These are phyloP conservation scores for Alexandromys oeconomus DNA, from an alignment of 2,797 vertebrate species.

Conservation along the genomic window DNA sequence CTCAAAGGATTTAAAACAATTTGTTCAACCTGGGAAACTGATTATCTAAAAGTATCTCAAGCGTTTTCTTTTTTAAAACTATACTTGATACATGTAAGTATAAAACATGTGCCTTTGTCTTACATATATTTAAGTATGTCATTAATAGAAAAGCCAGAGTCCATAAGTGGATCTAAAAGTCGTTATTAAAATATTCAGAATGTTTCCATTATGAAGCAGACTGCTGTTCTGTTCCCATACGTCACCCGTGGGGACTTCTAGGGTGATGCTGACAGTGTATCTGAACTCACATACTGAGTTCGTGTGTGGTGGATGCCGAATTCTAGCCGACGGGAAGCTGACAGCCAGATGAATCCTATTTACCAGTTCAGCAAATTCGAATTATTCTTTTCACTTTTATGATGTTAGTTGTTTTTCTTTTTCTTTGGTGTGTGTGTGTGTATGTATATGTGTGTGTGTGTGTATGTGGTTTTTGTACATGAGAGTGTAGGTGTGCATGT, in stretches of 20 bases:
- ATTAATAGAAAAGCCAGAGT: neutral
- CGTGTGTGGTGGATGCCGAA: neutral
- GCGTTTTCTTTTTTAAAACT: neutral
- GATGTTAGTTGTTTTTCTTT: neutral
- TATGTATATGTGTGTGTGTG: too few relatives aligned
- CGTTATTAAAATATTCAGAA: constrained; percentile 1
- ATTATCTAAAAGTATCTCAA: neutral
- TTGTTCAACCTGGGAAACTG: neutral
- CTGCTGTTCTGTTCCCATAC: too few relatives aligned
- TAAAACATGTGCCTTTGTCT: neutral
- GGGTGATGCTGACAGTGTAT: neutral
- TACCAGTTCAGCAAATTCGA: neutral
- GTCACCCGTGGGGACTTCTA: neutral
- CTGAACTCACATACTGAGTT: neutral
- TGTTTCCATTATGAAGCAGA: neutral
- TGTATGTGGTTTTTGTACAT: neutral
- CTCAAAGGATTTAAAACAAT: neutral
- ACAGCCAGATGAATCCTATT: neutral
- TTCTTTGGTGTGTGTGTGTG: neutral
- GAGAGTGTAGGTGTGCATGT: neutral
- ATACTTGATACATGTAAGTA: neutral
- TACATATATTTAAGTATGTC: neutral
- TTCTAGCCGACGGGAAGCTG: neutral
- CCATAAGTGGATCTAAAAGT: neutral
- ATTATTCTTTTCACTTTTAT: constrained; percentile 12